Base-by-base conservation (phyloP, 2,888 invertebrate genomes). In the Phalera bucephala region DNA sequence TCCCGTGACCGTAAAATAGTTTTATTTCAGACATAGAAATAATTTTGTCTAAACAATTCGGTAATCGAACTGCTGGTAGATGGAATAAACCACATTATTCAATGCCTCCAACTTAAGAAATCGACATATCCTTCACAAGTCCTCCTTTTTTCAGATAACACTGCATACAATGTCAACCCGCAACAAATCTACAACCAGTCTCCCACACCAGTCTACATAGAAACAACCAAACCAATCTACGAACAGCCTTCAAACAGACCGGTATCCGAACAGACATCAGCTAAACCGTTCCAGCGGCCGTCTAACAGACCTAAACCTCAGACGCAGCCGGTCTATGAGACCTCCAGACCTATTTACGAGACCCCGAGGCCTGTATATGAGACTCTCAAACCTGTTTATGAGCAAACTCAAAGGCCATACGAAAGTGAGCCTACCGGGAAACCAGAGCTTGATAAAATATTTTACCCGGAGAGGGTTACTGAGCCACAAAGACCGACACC, bases 191-290 rank as follows among this genome's bases (percentile, higher is more conserved):
- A 34, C 3, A 34, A 43, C 21, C 35, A 40, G 3, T 36, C 25
- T 3, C 35, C 54, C 2, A 37, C 35, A 1, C 50, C 36, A 22
- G 17, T 42, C 1, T 21, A 6, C 17, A 43, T 36, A 0, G 27
- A 12, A 13, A n/a, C 34, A 3, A 27, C 29, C n/a, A 31, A 20
- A 4, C 51, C 51, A 3, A 19, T 28, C 11, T 44, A 31, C 11
- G 38, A 44, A 1, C 49, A 38, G 0, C 27, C 34, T 0, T 28
- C 29, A 6, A n/a, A n/a, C n/a, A 29, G 21, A 6, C 50, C 50
- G 2, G 15, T 28, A n/a, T 43, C 29, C 15, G 37, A 48, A 1
- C 33, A 23, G 17, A 21, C 10, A 11, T 1, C 28, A 34, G 5
- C 13, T n/a, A 4, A n/a, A 19, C 32, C 8, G 9, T 36, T 15